Conservation (phyloP, 2,797 vertebrate genomes). For the Capromys pilorides region DNA sequence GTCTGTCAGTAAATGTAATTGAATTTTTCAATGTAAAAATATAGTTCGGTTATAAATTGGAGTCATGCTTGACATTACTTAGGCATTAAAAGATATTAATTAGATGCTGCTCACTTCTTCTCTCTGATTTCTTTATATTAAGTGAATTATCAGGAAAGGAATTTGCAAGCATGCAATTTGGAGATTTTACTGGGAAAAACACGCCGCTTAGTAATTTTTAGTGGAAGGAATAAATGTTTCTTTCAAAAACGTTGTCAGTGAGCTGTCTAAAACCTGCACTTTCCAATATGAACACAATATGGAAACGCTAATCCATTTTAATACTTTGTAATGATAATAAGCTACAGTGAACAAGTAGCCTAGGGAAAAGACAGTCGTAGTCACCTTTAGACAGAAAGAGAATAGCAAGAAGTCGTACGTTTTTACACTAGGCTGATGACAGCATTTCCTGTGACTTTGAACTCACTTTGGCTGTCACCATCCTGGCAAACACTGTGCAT, state of each 20-base stretch:
- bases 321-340: constrained; percentile 86
- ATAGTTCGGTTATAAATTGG: constrained; percentile 85
- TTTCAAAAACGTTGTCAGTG: constrained; percentile 82
- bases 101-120: constrained; percentile 82
- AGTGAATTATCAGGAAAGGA: constrained; percentile 81
- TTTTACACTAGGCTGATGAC: constrained; percentile 85
- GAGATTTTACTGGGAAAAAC: constrained; percentile 82
- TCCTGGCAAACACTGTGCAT: constrained; percentile 82
- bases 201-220: constrained; percentile 83
- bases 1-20: constrained; percentile 86
- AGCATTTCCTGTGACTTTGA: constrained; percentile 86
- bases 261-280: constrained; percentile 82
- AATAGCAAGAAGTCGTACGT: constrained; percentile 84
- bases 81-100: constrained; percentile 86
- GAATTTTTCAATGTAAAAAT: constrained; percentile 88
- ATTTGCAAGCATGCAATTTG: constrained; percentile 83
- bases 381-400: constrained; percentile 85
- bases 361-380: constrained; percentile 84
- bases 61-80: constrained; percentile 85
- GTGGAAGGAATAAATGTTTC: constrained; percentile 77
- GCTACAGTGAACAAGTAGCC: constrained; percentile 84
- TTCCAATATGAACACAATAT: constrained; percentile 83
- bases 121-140: constrained; percentile 79
- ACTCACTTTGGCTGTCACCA: constrained; percentile 85
- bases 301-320: constrained; percentile 85